A percentile compares a stretch with the other conserved stretches of the same genome.
Conservation (phyloP, 2,113 vertebrate species). For the Tragelaphus strepsiceros region DNA sequence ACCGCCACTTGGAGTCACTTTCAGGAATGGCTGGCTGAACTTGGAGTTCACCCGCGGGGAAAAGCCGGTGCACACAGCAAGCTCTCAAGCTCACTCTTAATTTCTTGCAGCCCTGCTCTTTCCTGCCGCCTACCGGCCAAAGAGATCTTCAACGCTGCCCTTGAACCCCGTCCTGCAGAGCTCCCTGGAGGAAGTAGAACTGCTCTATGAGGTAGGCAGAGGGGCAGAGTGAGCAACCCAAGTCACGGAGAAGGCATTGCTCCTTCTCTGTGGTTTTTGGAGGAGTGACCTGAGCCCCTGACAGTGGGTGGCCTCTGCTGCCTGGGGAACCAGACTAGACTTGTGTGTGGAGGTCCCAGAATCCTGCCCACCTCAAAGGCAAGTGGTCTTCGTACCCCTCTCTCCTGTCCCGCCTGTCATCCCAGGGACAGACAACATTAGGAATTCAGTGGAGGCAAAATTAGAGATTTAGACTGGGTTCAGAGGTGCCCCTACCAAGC, state of each 20-base stretch:
- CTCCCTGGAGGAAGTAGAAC: conserved; percentile 86
- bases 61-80: background rate
- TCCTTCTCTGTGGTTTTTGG: background rate
- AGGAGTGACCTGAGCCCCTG: background rate
- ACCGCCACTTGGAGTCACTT: background rate
- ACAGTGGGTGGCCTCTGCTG: background rate
- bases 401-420: background rate
- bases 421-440: background rate
- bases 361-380: too few relatives aligned
- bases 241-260: background rate
- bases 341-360: background rate
- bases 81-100: background rate
- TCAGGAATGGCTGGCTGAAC: background rate
- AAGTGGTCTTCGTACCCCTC: background rate
- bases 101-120: conserved; percentile 83
- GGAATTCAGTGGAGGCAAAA: background rate
- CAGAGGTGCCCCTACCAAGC: too few relatives aligned
- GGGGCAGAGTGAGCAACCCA: background rate
- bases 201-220: conserved; percentile 83
- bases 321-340: background rate
- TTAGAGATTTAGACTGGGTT: background rate
- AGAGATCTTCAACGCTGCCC: conserved; percentile 80
- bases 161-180: conserved; percentile 89
- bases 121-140: conserved; percentile 86
- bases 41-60: accelerated